A percentile compares a stretch with the other conserved stretches of the same genome.
These are phyloP conservation scores for Perca fluviatilis DNA, from an alignment of 2,113 vertebrate genomes.

Conservation along the genomic window DNA sequence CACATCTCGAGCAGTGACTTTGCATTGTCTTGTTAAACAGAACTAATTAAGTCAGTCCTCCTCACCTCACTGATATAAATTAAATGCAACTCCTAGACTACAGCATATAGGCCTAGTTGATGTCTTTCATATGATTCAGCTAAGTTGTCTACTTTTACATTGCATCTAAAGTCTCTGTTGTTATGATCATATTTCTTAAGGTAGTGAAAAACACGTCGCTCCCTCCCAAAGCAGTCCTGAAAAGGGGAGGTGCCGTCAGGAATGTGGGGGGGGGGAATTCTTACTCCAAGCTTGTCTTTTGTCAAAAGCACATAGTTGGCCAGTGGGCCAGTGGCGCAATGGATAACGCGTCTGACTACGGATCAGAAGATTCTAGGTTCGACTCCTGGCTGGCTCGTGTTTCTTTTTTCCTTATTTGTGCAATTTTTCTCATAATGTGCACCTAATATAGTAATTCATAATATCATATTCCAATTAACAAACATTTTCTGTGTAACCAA, in stretches of 20 bases:
- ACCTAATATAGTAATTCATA: background rate
- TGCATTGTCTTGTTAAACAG: background rate
- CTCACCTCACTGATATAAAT: background rate
- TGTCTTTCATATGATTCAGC: background rate
- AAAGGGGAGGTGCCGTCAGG: background rate
- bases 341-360: constrained; percentile 88
- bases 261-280: background rate
- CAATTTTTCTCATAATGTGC: background rate
- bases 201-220: background rate
- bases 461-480: background rate
- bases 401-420: background rate
- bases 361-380: constrained; percentile 95
- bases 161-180: background rate
- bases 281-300: no score
- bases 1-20: background rate
- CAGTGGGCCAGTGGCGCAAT: constrained; percentile 70
- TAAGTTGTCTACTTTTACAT: background rate
- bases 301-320: accelerated
- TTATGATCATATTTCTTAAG: background rate
- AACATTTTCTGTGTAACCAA: no score
- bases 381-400: constrained; percentile 73
- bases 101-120: no score
- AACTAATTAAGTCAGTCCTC: background rate
- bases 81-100: background rate
- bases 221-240: background rate